Percentiles rank a stretch among this genome's conserved stretches.
phyloP scores from a whole-genome alignment of 2,888 invertebrate genomes.

The Alviniconcha strummeri region DNA sequence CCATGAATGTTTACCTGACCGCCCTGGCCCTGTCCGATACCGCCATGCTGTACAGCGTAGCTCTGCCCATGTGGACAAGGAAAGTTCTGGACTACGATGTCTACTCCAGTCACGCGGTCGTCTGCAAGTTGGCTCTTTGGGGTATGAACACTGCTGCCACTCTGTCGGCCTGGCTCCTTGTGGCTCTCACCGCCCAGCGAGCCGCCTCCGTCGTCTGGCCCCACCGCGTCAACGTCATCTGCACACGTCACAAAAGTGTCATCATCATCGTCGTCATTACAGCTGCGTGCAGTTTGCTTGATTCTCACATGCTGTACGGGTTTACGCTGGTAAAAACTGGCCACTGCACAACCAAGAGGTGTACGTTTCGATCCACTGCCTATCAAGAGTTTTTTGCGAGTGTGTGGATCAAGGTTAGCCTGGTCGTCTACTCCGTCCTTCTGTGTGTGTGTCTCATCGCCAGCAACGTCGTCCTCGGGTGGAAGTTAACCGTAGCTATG shows the following conservation, averaged over 20 bases:
- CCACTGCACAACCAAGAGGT: slow-evolving; percentile 25
- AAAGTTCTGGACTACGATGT: not conserved
- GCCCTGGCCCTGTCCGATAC: slow-evolving; percentile 20
- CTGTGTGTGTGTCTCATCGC: slow-evolving; percentile 54
- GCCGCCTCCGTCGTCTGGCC: too few species aligned
- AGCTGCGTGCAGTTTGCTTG: slow-evolving; percentile 40
- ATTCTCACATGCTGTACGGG: slow-evolving; percentile 52
- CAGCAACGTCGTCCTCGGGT: slow-evolving; percentile 56
- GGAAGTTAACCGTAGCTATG: slow-evolving; percentile 47
- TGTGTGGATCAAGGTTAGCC: slow-evolving; percentile 58
- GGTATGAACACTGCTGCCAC: slow-evolving; percentile 53
- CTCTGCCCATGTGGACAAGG: not conserved
- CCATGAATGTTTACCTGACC: slow-evolving; percentile 20
- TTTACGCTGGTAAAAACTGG: slow-evolving; percentile 28
- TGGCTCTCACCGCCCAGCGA: slow-evolving; percentile 58
- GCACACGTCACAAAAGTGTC: slow-evolving; percentile 44
- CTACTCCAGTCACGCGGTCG: not conserved
- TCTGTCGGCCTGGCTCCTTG: slow-evolving; percentile 61
- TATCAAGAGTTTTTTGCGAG: slow-evolving; percentile 47
- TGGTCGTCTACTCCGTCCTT: slow-evolving; percentile 51
- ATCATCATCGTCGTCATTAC: slow-evolving; percentile 38
- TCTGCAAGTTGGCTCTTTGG: slow-evolving; percentile 28
- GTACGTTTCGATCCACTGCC: not conserved
- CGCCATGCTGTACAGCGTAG: slow-evolving; percentile 13
- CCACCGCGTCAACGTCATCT: slow-evolving; percentile 47